Conservation (phyloP, 2,888 invertebrate genomes). For the Eretmocerus hayati region DNA sequence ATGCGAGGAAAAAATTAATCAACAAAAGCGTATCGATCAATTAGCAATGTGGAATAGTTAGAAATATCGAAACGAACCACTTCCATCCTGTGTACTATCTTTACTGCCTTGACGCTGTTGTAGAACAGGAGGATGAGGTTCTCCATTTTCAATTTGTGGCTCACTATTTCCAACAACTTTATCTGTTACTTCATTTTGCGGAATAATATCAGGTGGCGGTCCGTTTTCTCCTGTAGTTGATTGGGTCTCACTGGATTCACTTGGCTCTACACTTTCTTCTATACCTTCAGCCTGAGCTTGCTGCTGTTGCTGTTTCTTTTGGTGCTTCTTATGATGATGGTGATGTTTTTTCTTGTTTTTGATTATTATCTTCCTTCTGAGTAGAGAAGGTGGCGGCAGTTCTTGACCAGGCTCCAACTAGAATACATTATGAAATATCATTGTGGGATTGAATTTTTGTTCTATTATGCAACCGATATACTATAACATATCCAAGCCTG, state of each 20-base stretch:
- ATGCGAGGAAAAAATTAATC: too few species aligned
- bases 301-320: constrained; percentile 46
- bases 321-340: constrained; percentile 64
- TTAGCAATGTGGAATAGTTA: background rate
- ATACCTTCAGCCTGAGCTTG: constrained; percentile 8
- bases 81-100: constrained; percentile 61
- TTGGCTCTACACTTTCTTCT: constrained; percentile 35
- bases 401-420: constrained; percentile 63
- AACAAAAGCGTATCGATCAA: too few species aligned
- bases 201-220: constrained; percentile 39
- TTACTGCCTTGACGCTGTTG: constrained; percentile 69
- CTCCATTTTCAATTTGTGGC: constrained; percentile 54
- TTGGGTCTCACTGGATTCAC: constrained; percentile 41
- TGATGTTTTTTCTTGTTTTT: constrained; percentile 95
- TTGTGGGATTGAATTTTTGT: too few species aligned
- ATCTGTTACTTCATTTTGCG: constrained; percentile 37
- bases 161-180: constrained; percentile 26
- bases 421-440: too few species aligned
- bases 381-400: constrained; percentile 76
- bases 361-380: constrained; percentile 88
- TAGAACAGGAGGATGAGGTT: constrained; percentile 55
- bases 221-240: constrained; percentile 41
- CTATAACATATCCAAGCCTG: too few species aligned
- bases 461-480: too few species aligned
- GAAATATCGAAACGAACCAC: constrained; percentile 39